Base-by-base conservation (phyloP, 2,888 invertebrate genomes). In the Tholera decimalis region DNA sequence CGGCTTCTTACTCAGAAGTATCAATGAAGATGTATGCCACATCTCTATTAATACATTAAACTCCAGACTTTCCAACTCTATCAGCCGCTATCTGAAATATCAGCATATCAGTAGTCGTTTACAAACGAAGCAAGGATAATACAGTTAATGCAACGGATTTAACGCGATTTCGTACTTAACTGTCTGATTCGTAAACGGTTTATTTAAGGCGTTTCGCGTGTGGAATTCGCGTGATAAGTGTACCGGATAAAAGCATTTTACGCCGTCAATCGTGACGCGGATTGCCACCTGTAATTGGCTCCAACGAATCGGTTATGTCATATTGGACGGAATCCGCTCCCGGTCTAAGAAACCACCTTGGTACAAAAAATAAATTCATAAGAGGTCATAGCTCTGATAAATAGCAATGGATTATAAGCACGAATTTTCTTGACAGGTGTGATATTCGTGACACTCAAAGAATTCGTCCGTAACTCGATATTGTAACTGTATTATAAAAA, bases 281-380 rank as follows among this genome's bases (percentile, higher is more conserved):
- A 54, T 51, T 70, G 85, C 84, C 83, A 83, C 82, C 70, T 71
- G 79, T 84, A 86, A 89, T 88, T 86, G 83, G 70, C 75, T 83
- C 77, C 68, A 77, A 82, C 87, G 81, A 87, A 90, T 90, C 83
- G 85, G 85, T 90, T 90, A 87, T 89, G 84, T 90, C 89, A 90
- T 85, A 85, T 85, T 77, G 56, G 67, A 77, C 69, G 70, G 69
- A 77, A 59, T 79, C 35, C 44, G 59, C 53, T 53, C 53, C 60
- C 62, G 39, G 70, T 46, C 28, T 60, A 60, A 49, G 44, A 28
- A 44, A 35, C 56, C 5, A 56, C 47, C 51, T 46, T 66, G 60
- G 39, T 64, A 39, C 26, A 60, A 60, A 55, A 41, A 59, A 65
- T 51, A 65, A 59, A 39, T 41, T 37, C 26, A 50, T 56, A 59